Evolutionary conservation across 1,140 invertebrate genomes (phyloP).

Genomic region (Nasonia giraulti): DNA sequence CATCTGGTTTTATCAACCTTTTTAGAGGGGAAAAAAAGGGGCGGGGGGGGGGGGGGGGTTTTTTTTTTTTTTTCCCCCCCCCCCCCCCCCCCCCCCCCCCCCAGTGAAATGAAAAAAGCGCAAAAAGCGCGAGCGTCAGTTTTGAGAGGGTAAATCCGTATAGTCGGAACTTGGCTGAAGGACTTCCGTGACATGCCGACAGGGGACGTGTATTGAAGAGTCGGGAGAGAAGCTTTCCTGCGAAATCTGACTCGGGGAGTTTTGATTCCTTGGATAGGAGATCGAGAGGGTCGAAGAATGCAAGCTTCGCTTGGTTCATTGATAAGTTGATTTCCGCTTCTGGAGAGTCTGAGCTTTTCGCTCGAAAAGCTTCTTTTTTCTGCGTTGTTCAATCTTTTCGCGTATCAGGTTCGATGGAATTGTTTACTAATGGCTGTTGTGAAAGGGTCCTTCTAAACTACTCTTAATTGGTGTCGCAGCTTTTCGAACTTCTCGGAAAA

Average conservation of each 20-base stretch:
- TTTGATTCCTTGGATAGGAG: slow-evolving; percentile 17
- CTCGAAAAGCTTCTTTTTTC: neutral
- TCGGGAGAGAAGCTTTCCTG: slow-evolving; percentile 32
- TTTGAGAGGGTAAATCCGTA: slow-evolving; percentile 28
- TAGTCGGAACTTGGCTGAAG: neutral
- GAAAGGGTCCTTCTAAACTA: neutral
- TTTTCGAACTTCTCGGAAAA: no score
- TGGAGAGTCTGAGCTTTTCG: neutral
- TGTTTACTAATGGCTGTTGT: neutral
- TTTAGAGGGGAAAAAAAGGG: no score
- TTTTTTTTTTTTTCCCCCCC: no score
- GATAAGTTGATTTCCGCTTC: slow-evolving; percentile 39
- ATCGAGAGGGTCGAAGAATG: neutral
- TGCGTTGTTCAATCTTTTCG: no score
- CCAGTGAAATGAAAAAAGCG: slow-evolving; percentile 4
- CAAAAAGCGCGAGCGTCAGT: slow-evolving; percentile 7
- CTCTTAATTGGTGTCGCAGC: neutral
- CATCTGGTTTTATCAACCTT: no score
- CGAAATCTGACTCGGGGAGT: slow-evolving; percentile 41
- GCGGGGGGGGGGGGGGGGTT: no score
- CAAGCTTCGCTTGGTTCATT: slow-evolving; percentile 21
- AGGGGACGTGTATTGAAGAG: neutral
- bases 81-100: neutral
- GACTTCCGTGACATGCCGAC: neutral
- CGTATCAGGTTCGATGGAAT: no score